These are phyloP conservation scores for Rafetus swinhoei DNA, from an alignment of 2,113 vertebrate genomes.

Conservation along the genomic window DNA sequence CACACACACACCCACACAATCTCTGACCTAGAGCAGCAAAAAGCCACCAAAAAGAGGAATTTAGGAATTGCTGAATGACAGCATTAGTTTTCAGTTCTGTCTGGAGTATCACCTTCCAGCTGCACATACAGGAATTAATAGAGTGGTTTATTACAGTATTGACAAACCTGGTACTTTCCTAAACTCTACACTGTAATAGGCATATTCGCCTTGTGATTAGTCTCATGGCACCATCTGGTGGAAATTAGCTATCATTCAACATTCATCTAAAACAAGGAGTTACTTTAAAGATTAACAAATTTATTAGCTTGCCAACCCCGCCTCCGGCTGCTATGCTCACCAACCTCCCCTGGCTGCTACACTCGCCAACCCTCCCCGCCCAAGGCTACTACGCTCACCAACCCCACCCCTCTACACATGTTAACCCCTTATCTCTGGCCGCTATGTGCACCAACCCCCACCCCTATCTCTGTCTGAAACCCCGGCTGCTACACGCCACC, in stretches of 20 bases:
- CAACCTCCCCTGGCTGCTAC: no score
- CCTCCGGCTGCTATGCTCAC: no score
- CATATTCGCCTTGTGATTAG: not conserved
- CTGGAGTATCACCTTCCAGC: not conserved
- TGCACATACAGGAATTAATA: not conserved
- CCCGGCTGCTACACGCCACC: no score
- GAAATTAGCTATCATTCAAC: slow-evolving; percentile 33
- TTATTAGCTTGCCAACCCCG: no score
- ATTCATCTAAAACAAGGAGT: not conserved
- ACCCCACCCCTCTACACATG: no score
- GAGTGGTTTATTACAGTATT: not conserved
- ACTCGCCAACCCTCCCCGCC: no score
- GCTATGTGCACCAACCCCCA: no score
- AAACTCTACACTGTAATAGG: not conserved
- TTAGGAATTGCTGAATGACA: not conserved
- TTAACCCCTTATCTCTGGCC: no score
- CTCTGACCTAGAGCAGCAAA: not conserved
- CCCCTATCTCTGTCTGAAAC: no score
- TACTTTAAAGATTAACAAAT: no score
- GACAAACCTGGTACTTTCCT: not conserved
- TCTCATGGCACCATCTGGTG: slow-evolving; percentile 57
- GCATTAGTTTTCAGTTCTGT: not conserved
- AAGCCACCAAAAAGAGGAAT: not conserved
- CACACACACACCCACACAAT: not conserved
- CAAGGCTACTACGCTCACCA: no score